Percentiles rank a stretch among this genome's conserved stretches.
Evolutionary conservation across 2,797 vertebrate species (phyloP).

Genomic region (Falco rusticolus): DNA sequence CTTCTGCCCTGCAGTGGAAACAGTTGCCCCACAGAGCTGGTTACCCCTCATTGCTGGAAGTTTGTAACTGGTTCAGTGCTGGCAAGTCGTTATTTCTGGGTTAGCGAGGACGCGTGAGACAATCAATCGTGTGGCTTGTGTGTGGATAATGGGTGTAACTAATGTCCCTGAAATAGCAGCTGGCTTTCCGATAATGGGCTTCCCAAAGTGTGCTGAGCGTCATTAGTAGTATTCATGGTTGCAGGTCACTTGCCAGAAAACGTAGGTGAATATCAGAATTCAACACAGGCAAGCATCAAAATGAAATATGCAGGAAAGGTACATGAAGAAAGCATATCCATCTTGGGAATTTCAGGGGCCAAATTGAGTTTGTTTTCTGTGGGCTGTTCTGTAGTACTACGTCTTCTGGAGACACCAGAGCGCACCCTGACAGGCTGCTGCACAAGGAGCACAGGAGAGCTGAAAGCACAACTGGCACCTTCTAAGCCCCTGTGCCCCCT

Average conservation of each 20-base stretch:
- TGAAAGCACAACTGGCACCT: not conserved
- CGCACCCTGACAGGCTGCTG: not conserved
- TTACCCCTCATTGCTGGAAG: not conserved
- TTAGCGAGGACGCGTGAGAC: not conserved
- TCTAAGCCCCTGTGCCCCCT: not conserved
- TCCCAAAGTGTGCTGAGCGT: conserved; percentile 21
- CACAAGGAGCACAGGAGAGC: not conserved
- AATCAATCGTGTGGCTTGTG: not conserved
- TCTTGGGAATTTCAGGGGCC: not conserved
- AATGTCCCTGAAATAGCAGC: conserved; percentile 47
- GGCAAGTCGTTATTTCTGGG: not conserved
- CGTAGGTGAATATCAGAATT: conserved; percentile 49
- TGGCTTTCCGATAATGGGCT: conserved; percentile 41
- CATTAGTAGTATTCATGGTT: conserved; percentile 51
- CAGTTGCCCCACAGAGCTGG: not conserved
- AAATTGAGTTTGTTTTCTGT: not conserved
- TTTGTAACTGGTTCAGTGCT: not conserved
- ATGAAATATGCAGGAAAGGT: not conserved
- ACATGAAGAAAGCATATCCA: not conserved
- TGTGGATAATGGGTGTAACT: conserved; percentile 43
- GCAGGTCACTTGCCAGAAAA: conserved; percentile 33
- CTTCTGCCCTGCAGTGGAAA: not conserved
- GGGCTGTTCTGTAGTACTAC: not conserved
- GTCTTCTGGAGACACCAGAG: not conserved
- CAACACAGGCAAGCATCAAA: not conserved